Percentiles rank a stretch among this genome's conserved stretches.
Evolutionary conservation across 1,140 invertebrate species (phyloP).

Genomic region (Calephelis virginiensis): DNA sequence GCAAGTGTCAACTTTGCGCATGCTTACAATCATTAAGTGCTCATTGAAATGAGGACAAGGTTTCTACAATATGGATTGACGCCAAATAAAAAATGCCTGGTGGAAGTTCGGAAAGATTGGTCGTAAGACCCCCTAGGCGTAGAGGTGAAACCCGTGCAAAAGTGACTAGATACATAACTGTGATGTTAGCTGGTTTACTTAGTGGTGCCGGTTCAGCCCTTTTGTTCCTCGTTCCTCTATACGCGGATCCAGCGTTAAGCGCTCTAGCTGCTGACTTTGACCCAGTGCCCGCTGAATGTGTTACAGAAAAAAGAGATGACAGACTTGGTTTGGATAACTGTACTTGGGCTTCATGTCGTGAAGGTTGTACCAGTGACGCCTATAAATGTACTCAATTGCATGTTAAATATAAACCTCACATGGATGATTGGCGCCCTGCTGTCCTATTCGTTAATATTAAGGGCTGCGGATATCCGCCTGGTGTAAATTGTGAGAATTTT

Average conservation of each 20-base stretch:
- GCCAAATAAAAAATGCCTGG: constrained; percentile 83
- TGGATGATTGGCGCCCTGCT: constrained; percentile 64
- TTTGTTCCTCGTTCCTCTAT: constrained; percentile 92
- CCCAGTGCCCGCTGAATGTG: constrained; percentile 87
- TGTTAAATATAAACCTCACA: constrained; percentile 83
- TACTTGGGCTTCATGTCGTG: constrained; percentile 91
- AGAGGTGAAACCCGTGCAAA: constrained; percentile 84
- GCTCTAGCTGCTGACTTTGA: constrained; percentile 91
- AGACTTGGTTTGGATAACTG: constrained; percentile 89
- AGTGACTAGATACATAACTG: constrained; percentile 88
- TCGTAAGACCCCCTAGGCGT: constrained; percentile 81
- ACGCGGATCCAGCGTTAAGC: constrained; percentile 93
- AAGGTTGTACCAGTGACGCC: constrained; percentile 92
- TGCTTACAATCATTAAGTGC: constrained; percentile 33
- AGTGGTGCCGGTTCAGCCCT: constrained; percentile 90
- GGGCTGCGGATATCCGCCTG: constrained; percentile 93
- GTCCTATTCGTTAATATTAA: constrained; percentile 76
- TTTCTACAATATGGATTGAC: constrained; percentile 65
- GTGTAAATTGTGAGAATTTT: constrained; percentile 90
- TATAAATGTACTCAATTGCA: constrained; percentile 92
- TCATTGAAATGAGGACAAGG: constrained; percentile 45
- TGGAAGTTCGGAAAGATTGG: constrained; percentile 90
- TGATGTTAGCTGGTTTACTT: constrained; percentile 86
- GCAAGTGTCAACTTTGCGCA: constrained; percentile 40
- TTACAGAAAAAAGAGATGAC: constrained; percentile 87